Evolutionary conservation across 2,113 vertebrate species (phyloP), one percentile per base, ranked within the genome.

Genomic region (Crotophaga sulcirostris): DNA sequence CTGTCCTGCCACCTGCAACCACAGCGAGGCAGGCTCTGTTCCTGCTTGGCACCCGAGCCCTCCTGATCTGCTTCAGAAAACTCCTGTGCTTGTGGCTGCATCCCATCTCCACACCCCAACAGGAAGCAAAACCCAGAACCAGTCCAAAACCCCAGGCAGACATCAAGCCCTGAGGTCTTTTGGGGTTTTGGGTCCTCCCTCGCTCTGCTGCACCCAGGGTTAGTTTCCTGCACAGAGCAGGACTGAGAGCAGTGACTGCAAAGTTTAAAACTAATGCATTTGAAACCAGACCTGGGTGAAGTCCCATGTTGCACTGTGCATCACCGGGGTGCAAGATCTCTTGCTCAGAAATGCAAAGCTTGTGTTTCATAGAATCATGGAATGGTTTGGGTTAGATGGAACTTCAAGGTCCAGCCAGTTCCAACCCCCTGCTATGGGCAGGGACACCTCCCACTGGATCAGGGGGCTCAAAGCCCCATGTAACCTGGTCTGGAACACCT

Each of bases 131-230:
- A 56, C 54, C 29, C 18, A 11, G 31, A 56, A 6, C 52, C 16
- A 10, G 21, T 77, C 63, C 47, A 0, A 75, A 84, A 13, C 29
- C 36, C 2, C 0, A 18, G 20, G 40, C 33, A 68, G 51, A 11
- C 2, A 0, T 17, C 1, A 12, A 56, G 40, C 29, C 34, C 10
- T 0, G 2, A 73, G 40, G 25, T 29, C 20, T 20, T n/a, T n/a
- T n/a, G n/a, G n/a, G 1, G 1, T n/a, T n/a, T n/a, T 1, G 28
- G 29, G 36, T 49, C 34, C 52, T 8, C 26, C 51, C 17, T 9
- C 49, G 38, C 67, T 55, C 67, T 6, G 4, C 36, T 58, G 60
- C 11, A 4, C 23, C 45, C 2, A 0, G 3, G 7, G 33, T 25
- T 64, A 28, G 3, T 13, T 68, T 49, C n/a, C 49, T 36, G 55